Evolutionary conservation across 2,888 invertebrate species (phyloP).

Genomic region (Dynastes hyllus): DNA sequence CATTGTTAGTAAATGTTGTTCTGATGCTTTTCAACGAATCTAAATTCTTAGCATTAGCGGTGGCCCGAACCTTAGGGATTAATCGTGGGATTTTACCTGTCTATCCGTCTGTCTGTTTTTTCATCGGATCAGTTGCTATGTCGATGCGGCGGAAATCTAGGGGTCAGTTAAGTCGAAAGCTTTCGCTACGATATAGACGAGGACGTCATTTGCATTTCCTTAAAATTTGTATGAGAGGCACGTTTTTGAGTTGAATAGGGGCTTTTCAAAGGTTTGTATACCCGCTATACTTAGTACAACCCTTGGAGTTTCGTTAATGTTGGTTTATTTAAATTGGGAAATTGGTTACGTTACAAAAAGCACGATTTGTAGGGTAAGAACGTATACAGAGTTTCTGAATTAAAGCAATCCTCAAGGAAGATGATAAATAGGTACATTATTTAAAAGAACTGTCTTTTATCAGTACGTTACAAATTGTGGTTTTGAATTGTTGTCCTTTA

Average conservation of each 20-base stretch:
- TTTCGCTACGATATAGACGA: not conserved
- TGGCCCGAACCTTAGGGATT: conserved; percentile 9
- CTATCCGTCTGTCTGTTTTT: conserved; percentile 21
- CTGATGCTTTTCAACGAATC: conserved; percentile 12
- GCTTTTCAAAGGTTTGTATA: not conserved
- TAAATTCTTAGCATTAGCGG: conserved; percentile 21
- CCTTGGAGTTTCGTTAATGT: not conserved
- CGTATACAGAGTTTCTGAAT: no score
- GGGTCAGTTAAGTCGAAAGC: conserved; percentile 18
- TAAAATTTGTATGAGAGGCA: conserved; percentile 12
- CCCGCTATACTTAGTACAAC: no score
- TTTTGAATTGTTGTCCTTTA: no score
- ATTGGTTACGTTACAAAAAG: no score
- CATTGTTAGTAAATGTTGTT: conserved; percentile 9
- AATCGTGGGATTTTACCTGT: conserved; percentile 22
- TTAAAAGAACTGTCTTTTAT: no score
- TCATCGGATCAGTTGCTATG: conserved; percentile 13
- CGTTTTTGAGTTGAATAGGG: conserved; percentile 2
- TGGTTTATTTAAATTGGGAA: conserved; percentile 8
- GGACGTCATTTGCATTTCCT: conserved; percentile 1
- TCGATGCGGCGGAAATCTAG: conserved; percentile 14
- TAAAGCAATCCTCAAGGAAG: no score
- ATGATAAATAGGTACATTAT: no score
- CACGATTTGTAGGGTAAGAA: no score
- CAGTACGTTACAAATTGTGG: no score